phyloP scores from a whole-genome alignment of 2,113 vertebrate species.

The Piprites chloris region DNA sequence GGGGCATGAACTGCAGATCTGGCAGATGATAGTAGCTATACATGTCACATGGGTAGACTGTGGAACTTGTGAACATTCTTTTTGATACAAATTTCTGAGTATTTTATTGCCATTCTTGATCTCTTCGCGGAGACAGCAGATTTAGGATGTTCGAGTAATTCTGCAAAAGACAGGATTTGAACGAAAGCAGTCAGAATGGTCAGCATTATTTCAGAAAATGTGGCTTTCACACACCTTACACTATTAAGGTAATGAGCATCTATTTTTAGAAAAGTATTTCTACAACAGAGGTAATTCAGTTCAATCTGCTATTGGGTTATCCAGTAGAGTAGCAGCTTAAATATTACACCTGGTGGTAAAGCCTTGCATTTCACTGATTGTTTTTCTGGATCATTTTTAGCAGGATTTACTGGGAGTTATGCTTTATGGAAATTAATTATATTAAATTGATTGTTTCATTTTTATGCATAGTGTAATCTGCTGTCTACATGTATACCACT shows the following conservation, averaged over 20 bases:
- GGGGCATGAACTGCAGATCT: slow-evolving; percentile 34
- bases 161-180: slow-evolving; percentile 60
- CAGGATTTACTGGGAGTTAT: not conserved
- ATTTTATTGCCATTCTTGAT: slow-evolving; percentile 53
- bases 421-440: not conserved
- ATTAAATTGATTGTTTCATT: not conserved
- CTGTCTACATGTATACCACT: not conserved
- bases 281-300: not conserved
- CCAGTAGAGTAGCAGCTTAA: not conserved
- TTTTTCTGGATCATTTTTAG: not conserved
- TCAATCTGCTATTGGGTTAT: not conserved
- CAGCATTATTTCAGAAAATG: slow-evolving; percentile 44
- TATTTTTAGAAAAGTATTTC: slow-evolving; percentile 41
- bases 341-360: slow-evolving; percentile 9
- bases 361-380: not conserved
- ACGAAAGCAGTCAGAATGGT: slow-evolving; percentile 44
- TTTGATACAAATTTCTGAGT: slow-evolving; percentile 40
- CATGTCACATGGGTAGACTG: slow-evolving; percentile 32
- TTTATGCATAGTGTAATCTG: not conserved
- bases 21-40: slow-evolving; percentile 9
- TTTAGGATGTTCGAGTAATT: slow-evolving; percentile 40
- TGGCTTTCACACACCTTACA: slow-evolving; percentile 36
- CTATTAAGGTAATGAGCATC: slow-evolving; percentile 35
- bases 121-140: slow-evolving; percentile 30
- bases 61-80: slow-evolving; percentile 36